Base-by-base conservation (phyloP, 2,888 invertebrate species). In the Plebejus argus region DNA sequence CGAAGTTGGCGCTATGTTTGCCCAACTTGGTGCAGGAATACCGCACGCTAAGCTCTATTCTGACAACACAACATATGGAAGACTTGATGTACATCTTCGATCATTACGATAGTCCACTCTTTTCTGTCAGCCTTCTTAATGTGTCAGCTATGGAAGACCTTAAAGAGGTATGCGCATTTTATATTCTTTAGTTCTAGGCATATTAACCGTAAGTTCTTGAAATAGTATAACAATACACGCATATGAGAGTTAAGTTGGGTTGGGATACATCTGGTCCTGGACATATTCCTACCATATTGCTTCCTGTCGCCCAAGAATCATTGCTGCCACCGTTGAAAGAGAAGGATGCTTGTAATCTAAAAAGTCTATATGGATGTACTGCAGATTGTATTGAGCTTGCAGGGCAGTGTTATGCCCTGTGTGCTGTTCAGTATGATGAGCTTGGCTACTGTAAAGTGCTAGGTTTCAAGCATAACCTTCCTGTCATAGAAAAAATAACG, bases 11-110 rank as follows among this genome's bases (percentile, higher is more conserved):
- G 0, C 81, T 93, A 6, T 91, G 90, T 78, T 84, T 94, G 1
- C 90, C 92, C 0, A 81, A 85, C 18, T 83, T 92, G 70, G 92
- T 93, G 12, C 87, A 90, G 61, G 92, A 94, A 79, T 92, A 88
- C 81, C 83, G 85, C 18, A 87, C 86, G 2, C 85, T 93, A 3
- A 85, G 81, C 76, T 84, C 84, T 0, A 84, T 90, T 0, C 81
- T 94, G 1, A 83, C 91, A 0, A 6, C 81, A 0, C 83, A 86
- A 75, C 91, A 93, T 72, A 90, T 93, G 90, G 91, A 91, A 4
- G 93, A 93, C 75, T 83, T 93, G 70, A 82, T 89, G 4, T 89
- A 90, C 49, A 93, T 94, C 35, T 93, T 93, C 77, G 93, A 93
- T 70, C 93, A 93, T 81, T 93, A 93, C 49, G 93, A 92, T 71